A percentile compares a stretch with the other conserved stretches of the same genome.
Evolutionary conservation across 2,888 invertebrate species (phyloP).

Genomic region (Rhopalosiphum nymphaeae): DNA sequence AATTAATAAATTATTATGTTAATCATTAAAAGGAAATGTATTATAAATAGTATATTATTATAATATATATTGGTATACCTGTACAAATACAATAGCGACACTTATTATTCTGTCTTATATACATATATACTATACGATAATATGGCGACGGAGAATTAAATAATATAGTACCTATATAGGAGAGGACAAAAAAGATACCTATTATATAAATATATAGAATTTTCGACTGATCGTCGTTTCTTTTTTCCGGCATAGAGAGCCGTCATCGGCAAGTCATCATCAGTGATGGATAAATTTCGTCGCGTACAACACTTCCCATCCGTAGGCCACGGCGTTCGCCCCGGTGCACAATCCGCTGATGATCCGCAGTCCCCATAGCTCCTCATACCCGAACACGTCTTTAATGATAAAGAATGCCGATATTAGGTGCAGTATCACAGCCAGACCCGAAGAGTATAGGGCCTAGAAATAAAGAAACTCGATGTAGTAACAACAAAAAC

Average conservation of each 20-base stretch:
- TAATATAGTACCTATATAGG: neutral
- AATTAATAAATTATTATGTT: neutral
- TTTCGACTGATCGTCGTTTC: neutral
- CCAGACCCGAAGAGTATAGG: constrained; percentile 23
- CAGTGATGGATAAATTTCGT: constrained; percentile 20
- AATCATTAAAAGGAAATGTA: neutral
- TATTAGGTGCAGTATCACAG: constrained; percentile 11
- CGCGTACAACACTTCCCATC: constrained; percentile 51
- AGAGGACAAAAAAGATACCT: neutral
- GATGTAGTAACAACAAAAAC: neutral
- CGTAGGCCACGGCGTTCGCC: constrained; percentile 22
- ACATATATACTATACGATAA: neutral
- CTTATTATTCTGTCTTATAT: neutral
- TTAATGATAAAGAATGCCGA: neutral
- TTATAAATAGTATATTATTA: neutral
- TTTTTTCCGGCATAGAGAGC: neutral
- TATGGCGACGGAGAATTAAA: neutral
- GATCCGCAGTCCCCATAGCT: neutral
- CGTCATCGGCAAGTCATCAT: neutral
- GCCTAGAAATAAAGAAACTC: neutral
- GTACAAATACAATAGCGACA: neutral
- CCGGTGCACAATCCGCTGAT: constrained; percentile 21
- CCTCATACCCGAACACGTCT: neutral
- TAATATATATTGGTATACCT: neutral
- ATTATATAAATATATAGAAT: neutral